phyloP scores from a whole-genome alignment of 2,888 invertebrate genomes.

The Protodeltote pygarga region DNA sequence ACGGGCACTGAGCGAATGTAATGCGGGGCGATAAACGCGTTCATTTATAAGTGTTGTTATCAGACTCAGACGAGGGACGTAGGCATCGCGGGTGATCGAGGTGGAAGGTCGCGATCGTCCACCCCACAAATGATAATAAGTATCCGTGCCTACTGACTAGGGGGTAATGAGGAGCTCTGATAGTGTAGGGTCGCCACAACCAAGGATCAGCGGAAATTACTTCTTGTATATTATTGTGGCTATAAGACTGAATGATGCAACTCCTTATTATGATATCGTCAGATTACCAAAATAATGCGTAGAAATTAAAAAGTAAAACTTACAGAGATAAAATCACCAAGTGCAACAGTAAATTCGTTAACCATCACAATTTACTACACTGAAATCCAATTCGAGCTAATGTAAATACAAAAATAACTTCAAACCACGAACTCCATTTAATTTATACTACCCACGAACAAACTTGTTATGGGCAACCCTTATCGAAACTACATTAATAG shows the following conservation, averaged over 20 bases:
- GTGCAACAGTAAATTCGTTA: slow-evolving; percentile 25
- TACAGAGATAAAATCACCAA: slow-evolving; percentile 41
- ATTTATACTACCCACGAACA: slow-evolving; percentile 20
- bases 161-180: slow-evolving; percentile 75
- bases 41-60: slow-evolving; percentile 78
- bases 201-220: slow-evolving; percentile 10
- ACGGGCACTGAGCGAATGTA: slow-evolving; percentile 57
- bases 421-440: background rate
- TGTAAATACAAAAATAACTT: slow-evolving; percentile 10
- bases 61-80: slow-evolving; percentile 65
- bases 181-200: slow-evolving; percentile 56
- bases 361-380: slow-evolving; percentile 38
- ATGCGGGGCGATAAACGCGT: slow-evolving; percentile 53
- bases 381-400: background rate
- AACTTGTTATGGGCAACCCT: slow-evolving; percentile 23
- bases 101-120: slow-evolving; percentile 69
- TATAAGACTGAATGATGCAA: background rate
- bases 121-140: slow-evolving; percentile 70
- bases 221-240: background rate
- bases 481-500: slow-evolving; percentile 34
- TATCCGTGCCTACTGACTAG: slow-evolving; percentile 77
- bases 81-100: slow-evolving; percentile 62
- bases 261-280: background rate
- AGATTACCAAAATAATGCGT: too few relatives aligned
- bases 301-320: slow-evolving; percentile 13